A percentile compares a stretch with the other conserved stretches of the same genome.
Conservation (phyloP, 1,140 invertebrate species). For the Aethina tumida region DNA sequence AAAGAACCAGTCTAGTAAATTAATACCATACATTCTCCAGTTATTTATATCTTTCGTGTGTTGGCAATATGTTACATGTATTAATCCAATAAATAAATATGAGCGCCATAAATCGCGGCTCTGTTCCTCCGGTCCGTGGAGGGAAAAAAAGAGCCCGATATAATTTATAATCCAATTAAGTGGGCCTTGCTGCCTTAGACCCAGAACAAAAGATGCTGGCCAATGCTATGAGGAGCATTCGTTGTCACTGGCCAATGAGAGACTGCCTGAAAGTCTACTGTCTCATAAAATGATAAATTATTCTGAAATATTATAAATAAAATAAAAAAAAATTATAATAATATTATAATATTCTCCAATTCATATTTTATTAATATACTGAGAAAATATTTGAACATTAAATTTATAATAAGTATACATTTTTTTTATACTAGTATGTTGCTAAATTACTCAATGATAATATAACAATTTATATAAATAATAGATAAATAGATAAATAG, state of each 20-base stretch:
- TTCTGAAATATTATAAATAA: no score
- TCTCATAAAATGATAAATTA: no score
- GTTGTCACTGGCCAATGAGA: background rate
- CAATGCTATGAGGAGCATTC: conserved; percentile 3
- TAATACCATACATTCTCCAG: conserved; percentile 37
- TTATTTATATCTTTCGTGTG: conserved; percentile 38
- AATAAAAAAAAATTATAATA: no score
- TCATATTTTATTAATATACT: no score
- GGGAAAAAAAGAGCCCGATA: conserved; percentile 19
- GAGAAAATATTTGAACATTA: no score
- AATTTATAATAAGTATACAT: no score
- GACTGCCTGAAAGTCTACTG: no score
- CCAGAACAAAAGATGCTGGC: conserved; percentile 9
- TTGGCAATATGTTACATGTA: conserved; percentile 39
- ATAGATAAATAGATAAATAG: no score
- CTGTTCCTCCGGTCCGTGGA: conserved; percentile 20
- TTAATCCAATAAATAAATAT: conserved; percentile 40
- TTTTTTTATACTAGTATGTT: no score
- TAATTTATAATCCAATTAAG: conserved; percentile 38
- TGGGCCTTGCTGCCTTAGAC: conserved; percentile 12
- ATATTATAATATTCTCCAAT: no score
- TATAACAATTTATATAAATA: no score
- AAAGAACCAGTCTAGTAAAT: conserved; percentile 35
- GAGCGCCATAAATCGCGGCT: conserved; percentile 35
- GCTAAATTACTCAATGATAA: no score